phyloP scores from a whole-genome alignment of 2,888 invertebrate genomes.

The Nymphalis urticae region DNA sequence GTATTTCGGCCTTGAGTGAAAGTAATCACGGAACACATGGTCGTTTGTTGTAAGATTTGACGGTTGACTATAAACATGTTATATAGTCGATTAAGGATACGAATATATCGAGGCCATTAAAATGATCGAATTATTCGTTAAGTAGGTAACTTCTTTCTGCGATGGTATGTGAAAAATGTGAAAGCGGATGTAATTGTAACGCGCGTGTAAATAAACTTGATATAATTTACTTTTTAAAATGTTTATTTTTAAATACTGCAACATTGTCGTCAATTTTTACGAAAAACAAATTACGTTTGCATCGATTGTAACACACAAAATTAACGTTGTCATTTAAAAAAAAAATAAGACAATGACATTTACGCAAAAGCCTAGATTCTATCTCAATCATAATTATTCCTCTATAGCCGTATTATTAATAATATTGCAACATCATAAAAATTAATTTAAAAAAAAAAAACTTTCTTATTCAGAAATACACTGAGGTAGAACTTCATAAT shows the following conservation, averaged over 20 bases:
- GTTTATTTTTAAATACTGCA: too few species aligned
- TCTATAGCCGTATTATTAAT: neutral
- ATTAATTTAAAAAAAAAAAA: neutral
- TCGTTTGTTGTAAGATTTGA: slow-evolving; percentile 30
- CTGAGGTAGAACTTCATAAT: slow-evolving; percentile 2
- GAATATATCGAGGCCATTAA: slow-evolving; percentile 4
- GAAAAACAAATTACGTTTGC: too few species aligned
- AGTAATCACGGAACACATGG: slow-evolving; percentile 48
- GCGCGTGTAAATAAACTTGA: neutral
- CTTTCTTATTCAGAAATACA: neutral
- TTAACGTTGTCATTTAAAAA: too few species aligned
- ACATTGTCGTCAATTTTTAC: too few species aligned
- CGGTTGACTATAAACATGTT: slow-evolving; percentile 24
- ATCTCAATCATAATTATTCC: too few species aligned
- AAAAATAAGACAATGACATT: too few species aligned
- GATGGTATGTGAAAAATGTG: neutral
- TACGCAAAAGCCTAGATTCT: too few species aligned
- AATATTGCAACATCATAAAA: neutral
- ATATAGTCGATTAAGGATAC: slow-evolving; percentile 8
- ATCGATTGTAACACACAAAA: too few species aligned
- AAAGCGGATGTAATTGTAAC: neutral
- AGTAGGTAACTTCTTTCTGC: neutral
- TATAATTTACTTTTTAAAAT: neutral
- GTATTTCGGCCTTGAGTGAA: slow-evolving; percentile 69
- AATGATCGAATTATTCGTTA: neutral